A percentile compares a stretch with the other conserved stretches of the same genome.
These are phyloP conservation scores for Phyllotis vaccarum DNA, from an alignment of 2,797 vertebrate species.

Conservation along the genomic window DNA sequence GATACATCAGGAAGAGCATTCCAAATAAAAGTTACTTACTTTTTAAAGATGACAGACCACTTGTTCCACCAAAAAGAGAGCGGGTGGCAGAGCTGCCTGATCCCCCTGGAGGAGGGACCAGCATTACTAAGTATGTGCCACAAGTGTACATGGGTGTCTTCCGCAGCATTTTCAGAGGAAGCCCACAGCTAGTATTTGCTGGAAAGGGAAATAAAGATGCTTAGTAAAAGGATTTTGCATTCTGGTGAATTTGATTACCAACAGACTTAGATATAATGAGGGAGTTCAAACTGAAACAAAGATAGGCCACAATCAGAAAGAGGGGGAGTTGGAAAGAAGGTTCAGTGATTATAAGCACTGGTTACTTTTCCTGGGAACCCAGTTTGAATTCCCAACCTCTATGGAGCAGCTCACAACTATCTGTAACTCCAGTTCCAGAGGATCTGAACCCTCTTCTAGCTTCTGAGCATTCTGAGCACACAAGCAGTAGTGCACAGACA, in stretches of 20 bases:
- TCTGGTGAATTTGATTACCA: not conserved
- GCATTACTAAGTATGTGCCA: conserved; percentile 97
- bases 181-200: conserved; percentile 98
- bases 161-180: conserved; percentile 96
- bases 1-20: not conserved
- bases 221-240: conserved; percentile 9
- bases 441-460: not conserved
- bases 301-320: not conserved
- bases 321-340: not conserved
- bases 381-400: not conserved
- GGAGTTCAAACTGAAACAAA: conserved; percentile 4
- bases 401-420: not conserved
- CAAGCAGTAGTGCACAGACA: not conserved
- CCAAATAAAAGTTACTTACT: conserved; percentile 88
- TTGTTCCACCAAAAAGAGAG: conserved; percentile 97
- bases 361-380: not conserved
- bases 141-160: conserved; percentile 98
- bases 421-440: not conserved
- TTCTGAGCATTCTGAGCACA: not conserved
- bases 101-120: conserved; percentile 96
- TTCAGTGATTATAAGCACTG: not conserved
- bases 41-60: conserved; percentile 97
- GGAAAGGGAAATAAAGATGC: conserved; percentile 80
- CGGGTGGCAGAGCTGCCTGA: conserved; percentile 98
- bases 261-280: not conserved